Evolutionary conservation across 2,888 invertebrate genomes (phyloP).

Genomic region (Eupithecia subfuscata): DNA sequence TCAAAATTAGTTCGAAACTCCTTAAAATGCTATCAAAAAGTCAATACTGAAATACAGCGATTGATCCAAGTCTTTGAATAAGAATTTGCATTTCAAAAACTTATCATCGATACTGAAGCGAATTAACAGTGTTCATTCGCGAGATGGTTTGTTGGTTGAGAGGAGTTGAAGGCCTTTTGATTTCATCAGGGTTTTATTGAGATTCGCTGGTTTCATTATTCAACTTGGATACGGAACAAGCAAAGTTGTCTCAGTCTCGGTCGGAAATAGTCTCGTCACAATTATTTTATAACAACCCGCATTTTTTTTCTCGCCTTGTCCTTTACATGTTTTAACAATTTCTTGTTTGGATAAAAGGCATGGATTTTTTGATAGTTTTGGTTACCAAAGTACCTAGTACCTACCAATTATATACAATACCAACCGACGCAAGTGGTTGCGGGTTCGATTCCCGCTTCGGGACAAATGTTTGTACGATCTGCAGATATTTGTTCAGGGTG

Average conservation of each 20-base stretch:
- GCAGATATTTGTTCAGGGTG: too few species aligned
- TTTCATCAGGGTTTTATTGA: neutral
- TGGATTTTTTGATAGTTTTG: too few species aligned
- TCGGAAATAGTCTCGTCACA: too few species aligned
- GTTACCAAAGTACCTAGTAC: too few species aligned
- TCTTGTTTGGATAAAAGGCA: too few species aligned
- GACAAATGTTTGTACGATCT: too few species aligned
- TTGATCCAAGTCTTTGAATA: neutral
- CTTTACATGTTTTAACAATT: too few species aligned
- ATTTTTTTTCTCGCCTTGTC: too few species aligned
- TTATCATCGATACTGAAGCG: neutral
- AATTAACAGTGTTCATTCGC: conserved; percentile 5
- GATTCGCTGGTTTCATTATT: neutral
- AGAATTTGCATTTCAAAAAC: conserved; percentile 16
- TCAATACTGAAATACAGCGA: conserved; percentile 12
- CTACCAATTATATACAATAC: too few species aligned
- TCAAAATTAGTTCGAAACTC: conserved; percentile 14
- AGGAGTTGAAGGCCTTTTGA: neutral
- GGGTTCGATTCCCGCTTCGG: too few species aligned
- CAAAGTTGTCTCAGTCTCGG: neutral
- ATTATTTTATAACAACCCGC: too few species aligned
- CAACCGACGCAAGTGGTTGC: too few species aligned
- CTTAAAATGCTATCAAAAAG: conserved; percentile 20
- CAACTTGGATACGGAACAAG: neutral
- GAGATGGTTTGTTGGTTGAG: neutral